Base-by-base conservation (phyloP, 2,888 invertebrate genomes). In the Drosophila aldrichi region DNA sequence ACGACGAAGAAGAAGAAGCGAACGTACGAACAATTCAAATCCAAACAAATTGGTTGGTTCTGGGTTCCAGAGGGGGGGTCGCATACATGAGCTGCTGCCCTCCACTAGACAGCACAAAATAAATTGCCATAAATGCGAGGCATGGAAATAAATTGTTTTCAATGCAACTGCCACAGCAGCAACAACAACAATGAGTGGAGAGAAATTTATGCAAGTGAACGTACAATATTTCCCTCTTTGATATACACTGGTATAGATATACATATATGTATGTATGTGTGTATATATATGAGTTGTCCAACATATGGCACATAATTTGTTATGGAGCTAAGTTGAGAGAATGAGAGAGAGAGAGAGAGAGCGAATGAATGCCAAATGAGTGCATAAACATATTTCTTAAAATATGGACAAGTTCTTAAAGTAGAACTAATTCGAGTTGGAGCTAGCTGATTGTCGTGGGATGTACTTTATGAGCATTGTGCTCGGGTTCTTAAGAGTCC, bases 91-190 rank as follows among this genome's bases (percentile, higher is more conserved):
- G 67, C 56, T 71, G 67, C 52, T 54, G 66, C 70, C 74, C 49
- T 49, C 52, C 68, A 44, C 68, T 74, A 72, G 78, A 73, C 74
- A 43, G 68, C 77, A 79, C 70, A 75, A 75, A 81, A 89, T 81
- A 90, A 89, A 89, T 89, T 87, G 81, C 76, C 74, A 78, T 77
- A 81, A 82, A 86, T 79, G 59, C 74, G 77, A 70, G 75, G 83
- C 74, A 82, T 78, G 89, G 82, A 84, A 81, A 84, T 87, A 86
- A 88, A 90, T 88, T 87, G 88, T 74, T 79, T 81, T 88, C 89
- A 89, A 85, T 86, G 89, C 86, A 89, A 82, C 80, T 75, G 73
- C 75, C 61, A 9, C 67, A 59, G 48, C 60, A 54, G 20, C 74
- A 62, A 32, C 60, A 58, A n/a, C 38, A 62, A 40, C 57, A 79